A percentile compares a stretch with the other conserved stretches of the same genome.
phyloP scores from a whole-genome alignment of 2,113 vertebrate species.

The Cyprinus carpio region DNA sequence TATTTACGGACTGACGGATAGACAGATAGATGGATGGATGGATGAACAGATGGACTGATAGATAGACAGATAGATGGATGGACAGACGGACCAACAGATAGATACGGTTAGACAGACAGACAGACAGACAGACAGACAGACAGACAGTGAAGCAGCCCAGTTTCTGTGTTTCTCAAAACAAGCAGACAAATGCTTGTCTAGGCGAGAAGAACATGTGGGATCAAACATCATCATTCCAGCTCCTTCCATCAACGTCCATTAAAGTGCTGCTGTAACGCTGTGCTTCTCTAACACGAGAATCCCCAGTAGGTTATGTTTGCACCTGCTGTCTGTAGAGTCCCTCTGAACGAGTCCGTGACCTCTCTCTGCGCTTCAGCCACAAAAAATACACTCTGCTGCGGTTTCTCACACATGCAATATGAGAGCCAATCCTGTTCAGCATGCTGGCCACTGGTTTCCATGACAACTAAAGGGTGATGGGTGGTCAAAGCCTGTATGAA shows the following conservation, averaged over 20 bases:
- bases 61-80: not conserved
- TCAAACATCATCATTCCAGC: not conserved
- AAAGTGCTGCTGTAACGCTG: not conserved
- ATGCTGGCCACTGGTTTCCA: conserved; percentile 57
- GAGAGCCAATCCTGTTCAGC: conserved; percentile 36
- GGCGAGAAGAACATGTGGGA: not conserved
- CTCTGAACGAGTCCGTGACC: not conserved
- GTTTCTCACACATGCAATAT: conserved; percentile 7
- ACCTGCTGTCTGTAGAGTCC: conserved; percentile 1
- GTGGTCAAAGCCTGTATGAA: conserved; percentile 26
- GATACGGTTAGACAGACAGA: not conserved
- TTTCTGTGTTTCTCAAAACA: not conserved
- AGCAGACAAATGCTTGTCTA: not conserved
- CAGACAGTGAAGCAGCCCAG: not conserved
- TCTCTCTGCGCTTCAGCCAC: not conserved
- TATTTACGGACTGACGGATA: no score
- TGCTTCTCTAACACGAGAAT: conserved; percentile 23
- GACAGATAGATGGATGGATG: no score
- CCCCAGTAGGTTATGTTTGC: not conserved
- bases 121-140: not conserved
- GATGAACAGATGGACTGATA: no score
- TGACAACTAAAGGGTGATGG: conserved; percentile 53
- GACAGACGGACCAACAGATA: no score
- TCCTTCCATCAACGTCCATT: not conserved
- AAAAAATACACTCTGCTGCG: not conserved